Percentiles rank a stretch among this genome's conserved stretches.
Conservation (phyloP, 2,113 vertebrate genomes). For the Oplegnathus fasciatus region DNA sequence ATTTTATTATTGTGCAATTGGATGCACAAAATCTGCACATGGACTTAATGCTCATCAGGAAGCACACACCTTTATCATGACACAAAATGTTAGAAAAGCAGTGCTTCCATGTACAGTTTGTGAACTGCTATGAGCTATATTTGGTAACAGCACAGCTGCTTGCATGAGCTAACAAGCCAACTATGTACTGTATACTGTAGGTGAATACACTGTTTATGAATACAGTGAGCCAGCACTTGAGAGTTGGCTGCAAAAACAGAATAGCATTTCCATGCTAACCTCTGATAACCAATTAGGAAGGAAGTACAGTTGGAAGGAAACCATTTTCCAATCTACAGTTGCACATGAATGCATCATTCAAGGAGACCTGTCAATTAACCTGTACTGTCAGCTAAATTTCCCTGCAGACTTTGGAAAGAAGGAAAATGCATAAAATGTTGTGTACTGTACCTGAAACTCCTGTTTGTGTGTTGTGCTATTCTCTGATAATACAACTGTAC, state of each 20-base stretch:
- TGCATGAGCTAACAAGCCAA: slow-evolving; percentile 9
- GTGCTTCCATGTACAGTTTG: neutral
- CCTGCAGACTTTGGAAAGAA: no score
- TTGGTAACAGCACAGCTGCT: neutral
- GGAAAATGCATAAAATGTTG: neutral
- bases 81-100: neutral
- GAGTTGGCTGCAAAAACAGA: slow-evolving; percentile 2
- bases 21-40: neutral
- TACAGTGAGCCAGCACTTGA: neutral
- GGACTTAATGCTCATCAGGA: neutral
- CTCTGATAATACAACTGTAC: neutral
- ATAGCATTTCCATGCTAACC: neutral
- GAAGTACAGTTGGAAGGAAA: neutral
- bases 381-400: neutral
- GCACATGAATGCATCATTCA: neutral
- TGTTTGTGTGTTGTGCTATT: neutral
- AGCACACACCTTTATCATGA: neutral
- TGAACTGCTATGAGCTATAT: slow-evolving; percentile 1
- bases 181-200: neutral
- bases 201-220: slow-evolving; percentile 14
- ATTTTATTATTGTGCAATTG: neutral
- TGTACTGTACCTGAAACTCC: neutral
- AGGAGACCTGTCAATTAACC: neutral
- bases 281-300: neutral
- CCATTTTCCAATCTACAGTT: neutral